Evolutionary conservation across 2,888 invertebrate genomes (phyloP).

Genomic region (Andrena chrysosceles): DNA sequence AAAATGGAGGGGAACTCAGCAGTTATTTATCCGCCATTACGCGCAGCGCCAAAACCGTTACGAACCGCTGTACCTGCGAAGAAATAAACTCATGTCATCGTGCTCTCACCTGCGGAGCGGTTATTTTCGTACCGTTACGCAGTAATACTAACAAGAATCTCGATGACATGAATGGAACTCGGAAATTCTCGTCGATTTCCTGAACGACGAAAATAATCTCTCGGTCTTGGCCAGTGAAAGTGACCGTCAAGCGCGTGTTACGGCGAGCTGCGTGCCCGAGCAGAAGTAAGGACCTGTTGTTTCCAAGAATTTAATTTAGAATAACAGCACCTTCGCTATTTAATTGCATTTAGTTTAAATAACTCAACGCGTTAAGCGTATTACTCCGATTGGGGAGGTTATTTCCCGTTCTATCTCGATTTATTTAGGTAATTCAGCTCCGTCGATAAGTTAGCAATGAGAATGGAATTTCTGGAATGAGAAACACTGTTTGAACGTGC

Average conservation of each 20-base stretch:
- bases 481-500: not conserved
- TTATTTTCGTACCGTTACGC: slow-evolving; percentile 36
- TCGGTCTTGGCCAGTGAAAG: slow-evolving; percentile 7
- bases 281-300: not conserved
- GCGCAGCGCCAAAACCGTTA: slow-evolving; percentile 32
- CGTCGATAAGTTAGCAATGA: not conserved
- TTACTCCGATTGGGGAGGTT: not conserved
- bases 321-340: not conserved
- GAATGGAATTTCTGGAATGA: not conserved
- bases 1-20: not conserved
- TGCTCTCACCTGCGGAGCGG: slow-evolving; percentile 36
- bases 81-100: slow-evolving; percentile 51
- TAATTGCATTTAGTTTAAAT: not conserved
- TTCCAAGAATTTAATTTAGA: not conserved
- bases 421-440: not conserved
- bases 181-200: not conserved
- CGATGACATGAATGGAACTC: slow-evolving; percentile 20
- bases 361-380: not conserved
- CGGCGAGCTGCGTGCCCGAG: no score
- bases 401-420: not conserved
- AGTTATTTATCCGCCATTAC: slow-evolving; percentile 27
- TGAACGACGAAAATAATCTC: slow-evolving; percentile 1
- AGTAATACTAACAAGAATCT: not conserved
- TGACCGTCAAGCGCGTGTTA: not conserved
- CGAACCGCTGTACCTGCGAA: not conserved